A percentile compares a stretch with the other conserved stretches of the same genome.
These are phyloP conservation scores for Yponomeuta plumbellus DNA, from an alignment of 2,888 invertebrate genomes.

Conservation along the genomic window DNA sequence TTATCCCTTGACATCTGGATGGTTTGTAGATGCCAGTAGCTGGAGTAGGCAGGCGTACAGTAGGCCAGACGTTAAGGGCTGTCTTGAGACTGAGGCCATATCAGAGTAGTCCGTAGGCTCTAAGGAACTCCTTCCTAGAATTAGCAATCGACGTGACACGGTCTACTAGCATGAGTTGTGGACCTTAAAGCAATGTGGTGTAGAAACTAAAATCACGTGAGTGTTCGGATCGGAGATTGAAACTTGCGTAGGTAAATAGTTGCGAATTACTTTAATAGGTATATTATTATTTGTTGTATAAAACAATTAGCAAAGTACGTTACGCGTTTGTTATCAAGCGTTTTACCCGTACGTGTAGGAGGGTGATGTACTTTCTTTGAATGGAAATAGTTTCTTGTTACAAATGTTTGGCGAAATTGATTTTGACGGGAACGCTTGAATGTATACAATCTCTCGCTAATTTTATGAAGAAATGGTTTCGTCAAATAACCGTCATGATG, in stretches of 20 bases:
- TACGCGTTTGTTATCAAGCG: neutral
- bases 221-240: neutral
- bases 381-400: neutral
- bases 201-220: constrained; percentile 10
- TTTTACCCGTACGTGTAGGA: neutral
- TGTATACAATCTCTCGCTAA: neutral
- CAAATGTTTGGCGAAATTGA: constrained; percentile 10
- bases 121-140: constrained; percentile 62
- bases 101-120: constrained; percentile 61
- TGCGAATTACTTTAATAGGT: neutral
- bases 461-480: constrained; percentile 11
- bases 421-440: constrained; percentile 10
- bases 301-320: neutral
- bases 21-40: constrained; percentile 65
- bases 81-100: constrained; percentile 77
- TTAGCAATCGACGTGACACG: constrained; percentile 44
- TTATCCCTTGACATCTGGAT: constrained; percentile 34
- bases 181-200: neutral
- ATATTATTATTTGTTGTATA: neutral
- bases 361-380: too few relatives aligned
- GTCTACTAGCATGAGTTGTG: constrained; percentile 9
- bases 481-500: neutral
- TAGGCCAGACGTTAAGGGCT: constrained; percentile 67
- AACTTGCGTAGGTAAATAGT: neutral
- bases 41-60: constrained; percentile 71